Percentiles rank a stretch among this genome's conserved stretches.
These are phyloP conservation scores for Panulirus ornatus DNA, from an alignment of 1,140 invertebrate species.

Conservation along the genomic window DNA sequence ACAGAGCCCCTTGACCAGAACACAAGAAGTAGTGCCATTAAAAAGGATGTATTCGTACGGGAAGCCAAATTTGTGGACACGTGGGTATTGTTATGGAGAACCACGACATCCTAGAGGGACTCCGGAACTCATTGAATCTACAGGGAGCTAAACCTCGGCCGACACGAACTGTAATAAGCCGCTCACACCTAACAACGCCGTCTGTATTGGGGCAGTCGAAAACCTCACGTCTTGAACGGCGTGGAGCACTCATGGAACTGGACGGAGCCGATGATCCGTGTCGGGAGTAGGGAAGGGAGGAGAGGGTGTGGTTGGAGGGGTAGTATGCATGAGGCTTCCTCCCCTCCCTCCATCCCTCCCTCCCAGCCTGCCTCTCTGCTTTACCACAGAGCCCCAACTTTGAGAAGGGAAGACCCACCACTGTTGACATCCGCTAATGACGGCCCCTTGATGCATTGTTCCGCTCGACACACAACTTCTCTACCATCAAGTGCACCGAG, in stretches of 20 bases:
- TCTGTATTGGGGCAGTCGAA: not conserved
- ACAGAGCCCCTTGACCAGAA: too few species aligned
- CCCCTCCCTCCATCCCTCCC: not conserved
- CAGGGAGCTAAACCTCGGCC: too few species aligned
- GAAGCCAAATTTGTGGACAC: too few species aligned
- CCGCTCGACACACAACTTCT: too few species aligned
- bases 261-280: conserved; percentile 2
- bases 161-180: too few species aligned
- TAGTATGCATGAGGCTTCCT: not conserved
- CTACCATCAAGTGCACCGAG: too few species aligned
- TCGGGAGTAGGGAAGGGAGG: not conserved
- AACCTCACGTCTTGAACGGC: not conserved
- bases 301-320: too few species aligned
- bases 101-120: too few species aligned
- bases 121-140: too few species aligned
- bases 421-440: conserved; percentile 2
- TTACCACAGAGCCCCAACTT: not conserved
- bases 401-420: not conserved
- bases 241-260: not conserved
- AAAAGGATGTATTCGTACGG: too few species aligned
- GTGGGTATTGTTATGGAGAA: too few species aligned
- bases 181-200: not conserved
- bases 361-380: not conserved
- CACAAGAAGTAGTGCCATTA: too few species aligned
- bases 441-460: not conserved